Evolutionary conservation across 2,113 vertebrate species (phyloP), one percentile per base, ranked within the genome.

Genomic region (Pleuronectes platessa): DNA sequence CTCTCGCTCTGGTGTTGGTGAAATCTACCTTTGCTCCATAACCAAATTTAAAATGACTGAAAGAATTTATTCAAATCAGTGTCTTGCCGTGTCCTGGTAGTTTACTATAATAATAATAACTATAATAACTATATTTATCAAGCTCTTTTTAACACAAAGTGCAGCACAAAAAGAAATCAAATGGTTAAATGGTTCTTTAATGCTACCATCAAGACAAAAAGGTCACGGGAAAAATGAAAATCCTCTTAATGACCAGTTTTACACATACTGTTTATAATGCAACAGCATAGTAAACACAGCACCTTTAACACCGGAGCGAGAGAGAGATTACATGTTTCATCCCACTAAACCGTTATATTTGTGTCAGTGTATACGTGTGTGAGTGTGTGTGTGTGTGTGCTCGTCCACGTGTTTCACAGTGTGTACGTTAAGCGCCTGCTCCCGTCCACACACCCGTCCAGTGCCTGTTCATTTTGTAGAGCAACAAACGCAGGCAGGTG

Each of bases 401-500:
- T 55, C 26, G 53, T 61, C 35, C 31, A 20, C 17, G 11, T 54
- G 68, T 69, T 27, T 60, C 0, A 1, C 31, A 49, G 71, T 4
- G 0, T 21, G 60, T 18, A 10, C 24, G 59, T 68, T 24, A 31
- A 55, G 40, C 61, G 60, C 35, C 54, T 64, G 18, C 21, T 66
- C n/a, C 42, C 11, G 18, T 75, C 74, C 78, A 42, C 58, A 54
- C 63, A 60, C 24, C 3, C 58, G 42, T 68, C 21, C 35, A 18
- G 51, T 31, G 11, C 10, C 73, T 81, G 61, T 65, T 88, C 53
- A 21, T 79, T 40, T 84, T 79, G 65, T 26, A 63, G 76, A 69
- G 21, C 79, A 74, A 54, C 64, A 27, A 81, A 59, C 0, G 5
- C 4, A 78, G 75, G 21, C 67, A n/a, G 81, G 70, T 80, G 45